These are phyloP conservation scores for Mesitornis unicolor DNA, from an alignment of 2,113 vertebrate genomes.

Conservation along the genomic window DNA sequence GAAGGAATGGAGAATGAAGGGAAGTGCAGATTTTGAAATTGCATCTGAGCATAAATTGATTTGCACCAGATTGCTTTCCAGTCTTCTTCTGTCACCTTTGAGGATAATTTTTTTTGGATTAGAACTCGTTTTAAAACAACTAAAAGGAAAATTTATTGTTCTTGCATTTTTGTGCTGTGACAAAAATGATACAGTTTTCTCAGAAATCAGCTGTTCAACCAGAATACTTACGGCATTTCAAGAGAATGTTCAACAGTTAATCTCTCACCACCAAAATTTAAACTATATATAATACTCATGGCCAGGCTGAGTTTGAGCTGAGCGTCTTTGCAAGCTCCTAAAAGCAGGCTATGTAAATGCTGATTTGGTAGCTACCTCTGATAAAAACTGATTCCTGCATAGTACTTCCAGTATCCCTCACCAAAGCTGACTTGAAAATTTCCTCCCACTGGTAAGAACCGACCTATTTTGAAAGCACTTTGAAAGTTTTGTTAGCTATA, in stretches of 20 bases:
- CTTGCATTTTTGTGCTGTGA: not conserved
- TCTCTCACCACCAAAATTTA: not conserved
- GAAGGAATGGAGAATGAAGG: not conserved
- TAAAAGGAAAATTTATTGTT: not conserved
- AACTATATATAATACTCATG: not conserved
- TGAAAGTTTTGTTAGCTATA: conserved; percentile 19
- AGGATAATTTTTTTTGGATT: not conserved
- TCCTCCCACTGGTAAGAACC: not conserved
- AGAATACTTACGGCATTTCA: not conserved
- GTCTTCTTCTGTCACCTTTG: not conserved
- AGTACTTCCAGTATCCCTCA: not conserved
- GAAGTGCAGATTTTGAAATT: not conserved
- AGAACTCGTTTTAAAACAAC: not conserved
- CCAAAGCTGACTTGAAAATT: not conserved
- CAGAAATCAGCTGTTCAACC: not conserved
- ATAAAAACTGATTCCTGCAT: not conserved
- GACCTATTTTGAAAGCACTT: conserved; percentile 25
- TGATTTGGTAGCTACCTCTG: not conserved
- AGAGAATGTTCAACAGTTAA: not conserved
- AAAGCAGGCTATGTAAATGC: not conserved
- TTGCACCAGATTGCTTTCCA: not conserved
- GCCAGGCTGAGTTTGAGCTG: not conserved
- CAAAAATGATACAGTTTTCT: not conserved
- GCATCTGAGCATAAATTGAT: not conserved
- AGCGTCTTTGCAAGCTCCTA: not conserved